Evolutionary conservation across 2,888 invertebrate species (phyloP).

Genomic region (Cheilosia variabilis): DNA sequence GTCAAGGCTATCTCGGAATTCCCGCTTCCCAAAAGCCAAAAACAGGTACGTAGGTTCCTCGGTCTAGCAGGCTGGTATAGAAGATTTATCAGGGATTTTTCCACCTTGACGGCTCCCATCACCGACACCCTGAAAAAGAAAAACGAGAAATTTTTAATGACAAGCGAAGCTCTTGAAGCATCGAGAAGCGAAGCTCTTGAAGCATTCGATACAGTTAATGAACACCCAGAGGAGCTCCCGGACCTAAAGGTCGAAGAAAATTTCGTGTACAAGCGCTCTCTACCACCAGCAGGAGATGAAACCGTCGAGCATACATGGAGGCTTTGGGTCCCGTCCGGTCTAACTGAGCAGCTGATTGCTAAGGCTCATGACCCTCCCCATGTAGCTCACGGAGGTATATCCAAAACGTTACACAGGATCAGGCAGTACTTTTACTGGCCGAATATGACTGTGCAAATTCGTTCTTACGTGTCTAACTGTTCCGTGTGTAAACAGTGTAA

Average conservation of each 20-base stretch:
- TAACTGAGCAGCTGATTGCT: slow-evolving; percentile 14
- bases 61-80: neutral
- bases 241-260: slow-evolving; percentile 1
- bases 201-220: neutral
- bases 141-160: slow-evolving; percentile 31
- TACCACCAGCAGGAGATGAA: neutral
- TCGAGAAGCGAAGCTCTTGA: too few relatives aligned
- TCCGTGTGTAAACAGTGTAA: neutral
- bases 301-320: slow-evolving; percentile 11
- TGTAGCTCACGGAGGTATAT: slow-evolving; percentile 37
- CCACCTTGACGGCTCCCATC: neutral
- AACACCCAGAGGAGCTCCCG: neutral
- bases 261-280: slow-evolving; percentile 2
- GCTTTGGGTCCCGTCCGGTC: slow-evolving; percentile 28
- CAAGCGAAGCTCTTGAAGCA: slow-evolving; percentile 22
- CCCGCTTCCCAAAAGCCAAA: too few relatives aligned
- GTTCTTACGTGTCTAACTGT: too few relatives aligned
- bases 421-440: slow-evolving; percentile 17
- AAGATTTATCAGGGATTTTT: slow-evolving; percentile 2
- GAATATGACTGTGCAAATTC: slow-evolving; percentile 15
- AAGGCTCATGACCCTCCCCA: slow-evolving; percentile 33
- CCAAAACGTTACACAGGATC: slow-evolving; percentile 30
- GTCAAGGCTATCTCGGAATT: slow-evolving; percentile 5
- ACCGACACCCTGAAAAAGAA: neutral
- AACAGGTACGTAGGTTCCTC: too few relatives aligned